Conservation (phyloP, 2,797 vertebrate species). For the Pseudochaenichthys georgianus region DNA sequence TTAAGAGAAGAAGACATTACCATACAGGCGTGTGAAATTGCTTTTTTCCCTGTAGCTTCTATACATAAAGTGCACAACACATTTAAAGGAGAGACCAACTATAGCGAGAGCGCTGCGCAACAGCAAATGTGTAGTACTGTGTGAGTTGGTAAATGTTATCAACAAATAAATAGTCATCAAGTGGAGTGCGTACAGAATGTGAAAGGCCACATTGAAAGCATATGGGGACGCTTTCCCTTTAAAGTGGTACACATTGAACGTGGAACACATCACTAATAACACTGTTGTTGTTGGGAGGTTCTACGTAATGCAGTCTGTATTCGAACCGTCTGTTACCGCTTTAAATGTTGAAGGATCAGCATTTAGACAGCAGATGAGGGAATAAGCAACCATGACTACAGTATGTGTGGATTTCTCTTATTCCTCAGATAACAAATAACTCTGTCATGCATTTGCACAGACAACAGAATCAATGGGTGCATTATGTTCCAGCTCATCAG, state of each 20-base stretch:
- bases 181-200: constrained; percentile 26
- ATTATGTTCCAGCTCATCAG: constrained; percentile 30
- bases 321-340: constrained; percentile 12
- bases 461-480: background rate
- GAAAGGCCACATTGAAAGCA: constrained; percentile 39
- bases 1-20: constrained; percentile 4
- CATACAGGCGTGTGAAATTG: constrained; percentile 34
- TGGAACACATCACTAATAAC: constrained; percentile 34
- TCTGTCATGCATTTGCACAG: background rate
- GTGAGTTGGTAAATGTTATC: constrained; percentile 45
- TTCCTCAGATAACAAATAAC: background rate
- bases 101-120: constrained; percentile 17
- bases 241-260: constrained; percentile 30
- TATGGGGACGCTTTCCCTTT: constrained; percentile 11
- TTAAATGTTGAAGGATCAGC: constrained; percentile 1
- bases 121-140: constrained; percentile 14
- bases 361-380: constrained; percentile 4
- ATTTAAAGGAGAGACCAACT: constrained; percentile 43
- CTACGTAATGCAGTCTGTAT: constrained; percentile 12
- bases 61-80: constrained; percentile 26
- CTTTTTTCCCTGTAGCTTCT: constrained; percentile 33
- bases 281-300: constrained; percentile 23
- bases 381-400: constrained; percentile 5
- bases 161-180: constrained; percentile 52
- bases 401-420: constrained; percentile 1